Percentiles rank a stretch among this genome's conserved stretches.
These are phyloP conservation scores for Eulemur coronatus DNA, from an alignment of 2,797 vertebrate genomes.

Conservation along the genomic window DNA sequence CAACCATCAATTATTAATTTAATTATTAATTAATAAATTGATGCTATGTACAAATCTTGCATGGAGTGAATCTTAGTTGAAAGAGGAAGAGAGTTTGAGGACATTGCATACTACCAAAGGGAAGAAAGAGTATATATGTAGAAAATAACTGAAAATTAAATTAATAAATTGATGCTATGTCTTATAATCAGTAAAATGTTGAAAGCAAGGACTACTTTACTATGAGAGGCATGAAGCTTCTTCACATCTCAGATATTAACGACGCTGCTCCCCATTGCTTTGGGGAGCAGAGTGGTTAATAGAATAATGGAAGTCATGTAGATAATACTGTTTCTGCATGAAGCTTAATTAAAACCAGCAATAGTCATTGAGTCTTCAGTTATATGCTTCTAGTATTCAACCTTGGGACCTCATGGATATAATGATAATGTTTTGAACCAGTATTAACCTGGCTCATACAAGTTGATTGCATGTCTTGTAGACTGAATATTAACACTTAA, in stretches of 20 bases:
- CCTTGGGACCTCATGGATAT: neutral
- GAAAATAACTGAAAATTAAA: neutral
- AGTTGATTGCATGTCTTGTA: slow-evolving; percentile 47
- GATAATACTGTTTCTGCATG: neutral
- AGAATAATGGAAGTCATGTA: neutral
- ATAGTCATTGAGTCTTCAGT: neutral
- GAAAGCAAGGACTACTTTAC: neutral
- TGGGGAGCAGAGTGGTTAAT: neutral
- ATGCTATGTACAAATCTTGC: neutral
- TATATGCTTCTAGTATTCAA: slow-evolving; percentile 46
- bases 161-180: neutral
- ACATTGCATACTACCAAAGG: neutral
- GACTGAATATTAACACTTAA: slow-evolving; percentile 69
- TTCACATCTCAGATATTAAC: neutral
- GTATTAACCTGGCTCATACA: slow-evolving; percentile 30
- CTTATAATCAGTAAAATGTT: neutral
- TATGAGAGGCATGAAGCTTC: neutral
- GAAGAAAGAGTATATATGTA: neutral
- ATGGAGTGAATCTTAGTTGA: neutral
- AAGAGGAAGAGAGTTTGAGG: neutral
- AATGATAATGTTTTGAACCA: slow-evolving; percentile 54
- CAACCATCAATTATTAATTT: too few relatives aligned
- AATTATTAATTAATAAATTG: neutral
- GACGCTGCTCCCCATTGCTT: neutral
- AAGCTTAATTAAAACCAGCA: neutral